Evolutionary conservation across 1,140 invertebrate species (phyloP).

Genomic region (Drosophila micromelanica): DNA sequence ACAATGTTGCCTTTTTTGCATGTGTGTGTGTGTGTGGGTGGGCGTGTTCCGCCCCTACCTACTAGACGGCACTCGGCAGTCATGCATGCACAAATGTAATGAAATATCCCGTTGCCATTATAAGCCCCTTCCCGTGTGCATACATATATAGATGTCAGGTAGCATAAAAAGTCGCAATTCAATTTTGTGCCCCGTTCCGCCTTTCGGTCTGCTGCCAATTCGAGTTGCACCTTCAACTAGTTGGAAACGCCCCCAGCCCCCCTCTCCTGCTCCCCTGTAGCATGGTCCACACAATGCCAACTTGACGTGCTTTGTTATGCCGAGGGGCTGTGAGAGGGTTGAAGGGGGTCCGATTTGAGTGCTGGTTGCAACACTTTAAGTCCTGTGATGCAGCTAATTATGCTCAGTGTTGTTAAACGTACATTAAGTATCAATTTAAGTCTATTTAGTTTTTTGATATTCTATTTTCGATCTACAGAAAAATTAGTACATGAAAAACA

Average conservation of each 20-base stretch:
- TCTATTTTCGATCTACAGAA: too few species aligned
- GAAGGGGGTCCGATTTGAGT: slow-evolving; percentile 29
- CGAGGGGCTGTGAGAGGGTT: slow-evolving; percentile 9
- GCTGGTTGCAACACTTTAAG: slow-evolving; percentile 42
- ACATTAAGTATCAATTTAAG: too few species aligned
- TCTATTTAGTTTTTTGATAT: too few species aligned
- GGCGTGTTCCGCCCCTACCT: slow-evolving; percentile 6
- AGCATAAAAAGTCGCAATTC: slow-evolving; percentile 80
- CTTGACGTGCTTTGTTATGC: slow-evolving; percentile 55
- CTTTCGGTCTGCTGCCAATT: slow-evolving; percentile 71
- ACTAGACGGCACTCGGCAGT: slow-evolving; percentile 21
- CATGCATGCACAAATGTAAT: slow-evolving; percentile 82
- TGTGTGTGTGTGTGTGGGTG: slow-evolving; percentile 23
- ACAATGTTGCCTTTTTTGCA: slow-evolving; percentile 66
- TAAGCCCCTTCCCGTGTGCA: slow-evolving; percentile 24
- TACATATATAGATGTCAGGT: slow-evolving; percentile 34
- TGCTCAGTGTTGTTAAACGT: too few species aligned
- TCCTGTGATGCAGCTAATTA: slow-evolving; percentile 64
- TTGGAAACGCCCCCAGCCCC: slow-evolving; percentile 11
- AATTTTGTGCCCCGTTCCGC: slow-evolving; percentile 53
- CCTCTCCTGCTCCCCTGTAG: slow-evolving; percentile 19
- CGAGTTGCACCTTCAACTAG: slow-evolving; percentile 64
- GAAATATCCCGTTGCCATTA: slow-evolving; percentile 77
- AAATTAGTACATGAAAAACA: too few species aligned
- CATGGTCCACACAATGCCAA: slow-evolving; percentile 49